phyloP scores from a whole-genome alignment of 2,888 invertebrate genomes.

The Coelinius sp. region DNA sequence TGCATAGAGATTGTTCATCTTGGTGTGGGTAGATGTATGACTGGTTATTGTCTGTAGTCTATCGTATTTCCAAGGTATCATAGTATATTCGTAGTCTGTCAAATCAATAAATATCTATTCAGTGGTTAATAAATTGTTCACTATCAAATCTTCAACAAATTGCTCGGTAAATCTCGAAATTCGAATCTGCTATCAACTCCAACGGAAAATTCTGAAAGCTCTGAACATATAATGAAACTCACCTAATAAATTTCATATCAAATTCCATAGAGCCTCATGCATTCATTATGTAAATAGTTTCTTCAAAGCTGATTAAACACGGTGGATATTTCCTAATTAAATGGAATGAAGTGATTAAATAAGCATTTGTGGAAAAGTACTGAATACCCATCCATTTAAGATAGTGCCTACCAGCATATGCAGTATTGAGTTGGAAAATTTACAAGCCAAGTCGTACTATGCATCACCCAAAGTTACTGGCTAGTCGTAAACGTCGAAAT shows the following conservation, averaged over 20 bases:
- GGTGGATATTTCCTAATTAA: not conserved
- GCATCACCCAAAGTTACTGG: conserved; percentile 63
- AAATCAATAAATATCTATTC: no score
- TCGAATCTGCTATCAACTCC: no score
- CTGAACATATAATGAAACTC: no score
- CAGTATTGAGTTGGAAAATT: conserved; percentile 55
- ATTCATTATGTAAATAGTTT: not conserved
- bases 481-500: conserved; percentile 67
- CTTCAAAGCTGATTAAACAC: not conserved
- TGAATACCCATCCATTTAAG: not conserved
- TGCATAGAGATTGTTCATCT: conserved; percentile 13
- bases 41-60: not conserved
- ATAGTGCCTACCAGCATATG: conserved; percentile 44
- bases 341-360: not conserved
- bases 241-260: no score
- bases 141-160: no score
- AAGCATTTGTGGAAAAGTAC: not conserved
- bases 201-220: no score
- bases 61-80: no score
- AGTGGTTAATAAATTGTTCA: no score
- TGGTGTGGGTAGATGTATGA: not conserved
- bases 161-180: no score
- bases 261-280: not conserved
- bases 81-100: no score
- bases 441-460: conserved; percentile 59